A percentile compares a stretch with the other conserved stretches of the same genome.
Conservation (phyloP, 2,888 invertebrate species). For the Schrankia costaestrigalis region DNA sequence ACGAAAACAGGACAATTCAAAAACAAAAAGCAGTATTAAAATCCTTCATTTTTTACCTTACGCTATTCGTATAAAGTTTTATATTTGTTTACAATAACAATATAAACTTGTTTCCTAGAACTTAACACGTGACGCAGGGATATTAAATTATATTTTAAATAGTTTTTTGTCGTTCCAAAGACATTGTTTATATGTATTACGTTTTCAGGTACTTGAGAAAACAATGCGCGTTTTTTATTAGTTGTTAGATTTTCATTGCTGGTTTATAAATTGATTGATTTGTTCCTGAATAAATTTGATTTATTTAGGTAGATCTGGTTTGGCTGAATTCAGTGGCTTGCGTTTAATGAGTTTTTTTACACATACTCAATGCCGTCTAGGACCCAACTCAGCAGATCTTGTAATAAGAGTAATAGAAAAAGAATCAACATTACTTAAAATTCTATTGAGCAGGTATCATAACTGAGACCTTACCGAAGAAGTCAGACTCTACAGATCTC, state of each 20-base stretch:
- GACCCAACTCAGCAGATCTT: too few species aligned
- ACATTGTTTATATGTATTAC: constrained; percentile 44
- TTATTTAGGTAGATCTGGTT: not conserved
- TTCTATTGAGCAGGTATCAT: too few species aligned
- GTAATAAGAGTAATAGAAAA: too few species aligned
- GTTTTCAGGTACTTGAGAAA: constrained; percentile 25
- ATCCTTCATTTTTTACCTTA: constrained; percentile 29
- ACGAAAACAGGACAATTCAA: not conserved
- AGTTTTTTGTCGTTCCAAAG: constrained; percentile 55
- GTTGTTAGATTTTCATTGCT: constrained; percentile 1
- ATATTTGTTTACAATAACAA: constrained; percentile 70
- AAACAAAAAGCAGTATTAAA: constrained; percentile 3
- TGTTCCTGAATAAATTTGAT: not conserved
- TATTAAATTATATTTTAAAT: constrained; percentile 49
- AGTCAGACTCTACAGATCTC: too few species aligned
- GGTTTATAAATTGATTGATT: not conserved
- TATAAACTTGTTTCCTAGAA: constrained; percentile 72
- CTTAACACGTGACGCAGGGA: constrained; percentile 49
- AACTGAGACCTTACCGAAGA: too few species aligned
- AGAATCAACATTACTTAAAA: too few species aligned
- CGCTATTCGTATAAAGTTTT: constrained; percentile 55
- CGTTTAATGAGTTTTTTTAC: too few species aligned
- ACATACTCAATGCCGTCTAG: too few species aligned
- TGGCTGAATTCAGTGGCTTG: too few species aligned
- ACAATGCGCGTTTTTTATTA: not conserved